Percentiles rank a stretch among this genome's conserved stretches.
These are phyloP conservation scores for Drosophila subpulchrella DNA, from an alignment of 1,140 invertebrate species.

Conservation along the genomic window DNA sequence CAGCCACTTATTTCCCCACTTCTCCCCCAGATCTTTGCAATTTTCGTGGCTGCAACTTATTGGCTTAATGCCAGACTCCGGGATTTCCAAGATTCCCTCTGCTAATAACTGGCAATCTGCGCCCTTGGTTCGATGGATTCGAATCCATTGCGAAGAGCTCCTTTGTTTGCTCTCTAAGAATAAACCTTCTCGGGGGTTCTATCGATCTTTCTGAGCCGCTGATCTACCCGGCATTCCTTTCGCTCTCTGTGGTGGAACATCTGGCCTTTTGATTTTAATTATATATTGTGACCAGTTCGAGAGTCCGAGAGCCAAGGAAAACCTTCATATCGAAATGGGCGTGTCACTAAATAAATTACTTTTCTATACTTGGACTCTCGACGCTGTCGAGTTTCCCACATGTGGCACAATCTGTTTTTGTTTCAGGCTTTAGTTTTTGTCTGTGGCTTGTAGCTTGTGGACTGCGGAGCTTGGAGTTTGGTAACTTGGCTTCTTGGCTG, in stretches of 20 bases:
- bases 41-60: constrained; percentile 69
- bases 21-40: constrained; percentile 36
- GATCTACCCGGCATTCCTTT: constrained; percentile 49
- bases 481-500: constrained; percentile 18
- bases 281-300: constrained; percentile 78
- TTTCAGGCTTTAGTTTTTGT: constrained; percentile 12
- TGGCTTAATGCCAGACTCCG: constrained; percentile 60
- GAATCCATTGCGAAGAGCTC: constrained; percentile 35
- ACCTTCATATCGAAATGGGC: constrained; percentile 75
- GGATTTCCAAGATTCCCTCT: constrained; percentile 3
- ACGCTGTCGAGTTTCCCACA: constrained; percentile 50
- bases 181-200: constrained; percentile 32
- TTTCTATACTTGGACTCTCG: constrained; percentile 68
- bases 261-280: constrained; percentile 82
- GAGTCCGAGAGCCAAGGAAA: constrained; percentile 54
- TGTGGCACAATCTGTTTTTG: constrained; percentile 45
- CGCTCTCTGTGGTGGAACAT: constrained; percentile 56
- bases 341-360: constrained; percentile 83
- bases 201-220: constrained; percentile 46
- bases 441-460: not conserved
- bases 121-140: constrained; percentile 43
- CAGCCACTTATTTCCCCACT: constrained; percentile 17
- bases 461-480: not conserved
- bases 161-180: constrained; percentile 21
- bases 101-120: constrained; percentile 74